These are phyloP conservation scores for Nesogale talazaci DNA, from an alignment of 2,113 vertebrate genomes.

Conservation along the genomic window DNA sequence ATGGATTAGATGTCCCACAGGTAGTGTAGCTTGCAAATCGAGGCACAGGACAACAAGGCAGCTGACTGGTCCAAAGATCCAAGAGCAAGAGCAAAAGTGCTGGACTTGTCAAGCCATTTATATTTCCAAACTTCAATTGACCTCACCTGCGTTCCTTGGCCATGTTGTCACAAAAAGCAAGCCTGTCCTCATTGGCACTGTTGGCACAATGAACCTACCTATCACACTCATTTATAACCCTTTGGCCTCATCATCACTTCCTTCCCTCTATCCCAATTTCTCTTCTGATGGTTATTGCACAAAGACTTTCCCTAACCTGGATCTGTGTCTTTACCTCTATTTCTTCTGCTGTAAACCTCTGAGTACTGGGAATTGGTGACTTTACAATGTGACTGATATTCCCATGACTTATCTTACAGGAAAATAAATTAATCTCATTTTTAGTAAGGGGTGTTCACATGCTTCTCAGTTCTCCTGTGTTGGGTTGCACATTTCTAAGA, in stretches of 20 bases:
- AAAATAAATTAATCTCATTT: not conserved
- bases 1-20: too few species aligned
- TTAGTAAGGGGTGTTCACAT: too few species aligned
- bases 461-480: not conserved
- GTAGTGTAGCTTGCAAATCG: too few species aligned
- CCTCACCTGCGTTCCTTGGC: too few species aligned
- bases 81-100: too few species aligned
- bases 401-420: not conserved
- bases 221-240: not conserved
- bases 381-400: not conserved
- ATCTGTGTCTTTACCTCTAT: not conserved
- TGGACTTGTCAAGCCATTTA: too few species aligned
- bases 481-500: not conserved
- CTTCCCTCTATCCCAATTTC: rapidly evolving
- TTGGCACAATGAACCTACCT: too few species aligned
- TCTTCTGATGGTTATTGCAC: not conserved
- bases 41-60: too few species aligned
- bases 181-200: too few species aligned
- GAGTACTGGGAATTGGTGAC: not conserved
- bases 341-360: not conserved
- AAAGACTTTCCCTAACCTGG: not conserved
- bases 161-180: too few species aligned
- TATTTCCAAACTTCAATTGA: too few species aligned
- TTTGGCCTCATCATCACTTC: not conserved
- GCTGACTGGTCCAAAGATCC: too few species aligned